Evolutionary conservation across 2,113 vertebrate genomes (phyloP).

Genomic region (Eulemur rufifrons): DNA sequence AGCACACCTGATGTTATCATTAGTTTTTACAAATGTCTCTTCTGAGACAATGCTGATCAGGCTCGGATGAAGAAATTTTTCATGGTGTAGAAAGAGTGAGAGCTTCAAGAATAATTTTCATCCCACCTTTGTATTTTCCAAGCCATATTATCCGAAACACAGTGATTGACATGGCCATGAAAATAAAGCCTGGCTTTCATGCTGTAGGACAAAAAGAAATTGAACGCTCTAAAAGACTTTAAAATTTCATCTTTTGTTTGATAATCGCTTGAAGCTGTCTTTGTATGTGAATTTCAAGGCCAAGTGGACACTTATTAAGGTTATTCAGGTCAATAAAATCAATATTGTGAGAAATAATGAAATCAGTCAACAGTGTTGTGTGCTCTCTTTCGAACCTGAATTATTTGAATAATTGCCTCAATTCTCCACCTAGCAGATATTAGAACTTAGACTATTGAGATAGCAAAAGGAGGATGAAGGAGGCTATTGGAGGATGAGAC

Average conservation of each 20-base stretch:
- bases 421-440: not conserved
- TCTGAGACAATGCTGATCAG: not conserved
- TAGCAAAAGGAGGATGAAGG: not conserved
- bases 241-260: slow-evolving; percentile 32
- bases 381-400: not conserved
- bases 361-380: not conserved
- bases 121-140: not conserved
- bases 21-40: slow-evolving; percentile 39
- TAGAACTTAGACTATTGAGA: not conserved
- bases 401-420: slow-evolving; percentile 30
- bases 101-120: not conserved
- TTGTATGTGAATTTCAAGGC: slow-evolving; percentile 37
- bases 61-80: not conserved
- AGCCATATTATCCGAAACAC: not conserved
- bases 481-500: not conserved
- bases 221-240: not conserved
- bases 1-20: slow-evolving; percentile 39
- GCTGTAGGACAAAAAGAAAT: slow-evolving; percentile 15
- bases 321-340: slow-evolving; percentile 36
- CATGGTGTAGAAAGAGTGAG: not conserved
- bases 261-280: not conserved
- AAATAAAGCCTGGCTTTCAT: slow-evolving; percentile 5
- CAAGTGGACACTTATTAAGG: slow-evolving; percentile 38
- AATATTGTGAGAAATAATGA: slow-evolving; percentile 50
- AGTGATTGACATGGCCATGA: not conserved